Evolutionary conservation across 2,113 vertebrate genomes (phyloP).

Genomic region (Cottus gobio): DNA sequence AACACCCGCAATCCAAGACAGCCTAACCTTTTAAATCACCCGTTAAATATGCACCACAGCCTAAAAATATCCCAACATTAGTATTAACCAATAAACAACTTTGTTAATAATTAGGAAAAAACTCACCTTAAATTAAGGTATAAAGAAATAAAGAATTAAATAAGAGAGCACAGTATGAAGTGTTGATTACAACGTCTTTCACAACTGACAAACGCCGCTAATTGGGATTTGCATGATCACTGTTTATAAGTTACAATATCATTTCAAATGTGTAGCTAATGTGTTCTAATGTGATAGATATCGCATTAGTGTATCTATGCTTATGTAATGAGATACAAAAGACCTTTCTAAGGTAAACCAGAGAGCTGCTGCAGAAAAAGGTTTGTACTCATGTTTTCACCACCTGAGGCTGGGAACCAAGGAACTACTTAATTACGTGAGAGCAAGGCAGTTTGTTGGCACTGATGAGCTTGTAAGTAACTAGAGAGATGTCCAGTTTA

Average conservation of each 20-base stretch:
- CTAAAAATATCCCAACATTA: not conserved
- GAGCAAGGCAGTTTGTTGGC: constrained; percentile 47
- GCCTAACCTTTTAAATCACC: constrained; percentile 33
- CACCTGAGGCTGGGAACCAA: constrained; percentile 24
- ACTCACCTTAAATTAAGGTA: not conserved
- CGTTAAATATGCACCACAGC: not conserved
- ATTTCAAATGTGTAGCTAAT: too few species aligned
- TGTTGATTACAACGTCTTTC: not conserved
- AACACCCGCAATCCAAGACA: constrained; percentile 19
- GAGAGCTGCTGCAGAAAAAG: not conserved
- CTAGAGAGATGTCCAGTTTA: constrained; percentile 40
- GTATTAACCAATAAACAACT: not conserved
- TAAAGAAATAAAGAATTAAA: not conserved
- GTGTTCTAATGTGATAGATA: not conserved
- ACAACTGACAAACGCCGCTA: not conserved
- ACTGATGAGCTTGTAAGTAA: constrained; percentile 46
- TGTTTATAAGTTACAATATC: too few species aligned
- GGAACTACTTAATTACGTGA: constrained; percentile 44
- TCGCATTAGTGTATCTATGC: not conserved
- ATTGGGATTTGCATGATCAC: too few species aligned
- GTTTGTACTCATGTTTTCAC: constrained; percentile 4
- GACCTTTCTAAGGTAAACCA: not conserved
- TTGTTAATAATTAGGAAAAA: not conserved
- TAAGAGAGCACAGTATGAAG: not conserved
- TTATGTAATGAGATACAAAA: not conserved